Percentiles rank a stretch among this genome's conserved stretches.
Evolutionary conservation across 2,888 invertebrate genomes (phyloP).

Genomic region (Tetropium fuscum): DNA sequence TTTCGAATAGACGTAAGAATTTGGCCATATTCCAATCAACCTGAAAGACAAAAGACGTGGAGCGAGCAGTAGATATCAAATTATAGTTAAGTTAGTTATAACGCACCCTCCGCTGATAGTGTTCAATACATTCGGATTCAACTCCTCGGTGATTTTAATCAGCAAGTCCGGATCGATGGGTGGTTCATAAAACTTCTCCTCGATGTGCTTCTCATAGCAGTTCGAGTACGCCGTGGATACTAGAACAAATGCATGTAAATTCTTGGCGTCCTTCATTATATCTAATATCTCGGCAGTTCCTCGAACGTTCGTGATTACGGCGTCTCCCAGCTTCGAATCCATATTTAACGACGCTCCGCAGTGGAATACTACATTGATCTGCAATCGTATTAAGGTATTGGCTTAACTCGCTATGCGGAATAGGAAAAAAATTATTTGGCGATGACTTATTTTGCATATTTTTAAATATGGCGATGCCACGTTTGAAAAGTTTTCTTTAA

Average conservation of each 20-base stretch:
- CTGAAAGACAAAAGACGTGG: constrained; percentile 38
- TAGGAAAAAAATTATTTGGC: no score
- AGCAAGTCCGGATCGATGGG: constrained; percentile 62
- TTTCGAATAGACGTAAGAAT: constrained; percentile 78
- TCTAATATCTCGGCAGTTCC: constrained; percentile 50
- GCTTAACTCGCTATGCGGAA: no score
- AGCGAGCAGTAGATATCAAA: not conserved
- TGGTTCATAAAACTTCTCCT: constrained; percentile 64
- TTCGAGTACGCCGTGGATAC: constrained; percentile 63
- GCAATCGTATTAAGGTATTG: constrained; percentile 21
- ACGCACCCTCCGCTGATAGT: constrained; percentile 44
- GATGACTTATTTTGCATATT: no score
- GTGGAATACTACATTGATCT: constrained; percentile 54
- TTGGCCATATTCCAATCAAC: constrained; percentile 69
- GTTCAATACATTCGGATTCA: constrained; percentile 41
- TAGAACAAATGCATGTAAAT: constrained; percentile 56
- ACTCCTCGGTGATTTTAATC: constrained; percentile 56
- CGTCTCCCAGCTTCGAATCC: constrained; percentile 47
- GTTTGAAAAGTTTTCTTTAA: no score
- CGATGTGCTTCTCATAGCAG: constrained; percentile 57
- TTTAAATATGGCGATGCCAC: no score
- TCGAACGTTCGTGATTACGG: constrained; percentile 51
- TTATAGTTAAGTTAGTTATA: not conserved
- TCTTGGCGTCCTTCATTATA: constrained; percentile 36
- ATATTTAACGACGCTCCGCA: constrained; percentile 55